These are phyloP conservation scores for Steinernema carpocapsae DNA, from an alignment of 2,888 invertebrate species.

Conservation along the genomic window DNA sequence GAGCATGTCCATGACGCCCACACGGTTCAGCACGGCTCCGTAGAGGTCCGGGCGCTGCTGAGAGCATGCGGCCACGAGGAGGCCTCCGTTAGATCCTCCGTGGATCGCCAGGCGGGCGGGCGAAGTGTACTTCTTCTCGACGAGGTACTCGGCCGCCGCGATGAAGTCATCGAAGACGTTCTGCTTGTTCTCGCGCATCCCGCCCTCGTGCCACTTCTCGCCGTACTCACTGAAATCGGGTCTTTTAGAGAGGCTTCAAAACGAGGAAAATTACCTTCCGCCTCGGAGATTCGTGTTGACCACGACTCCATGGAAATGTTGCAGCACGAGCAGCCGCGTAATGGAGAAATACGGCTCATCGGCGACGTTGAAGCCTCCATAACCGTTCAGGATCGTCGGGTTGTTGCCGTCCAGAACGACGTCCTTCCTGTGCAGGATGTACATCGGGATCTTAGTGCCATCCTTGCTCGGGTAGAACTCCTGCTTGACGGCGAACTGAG, in stretches of 20 bases:
- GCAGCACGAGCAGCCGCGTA: conserved; percentile 84
- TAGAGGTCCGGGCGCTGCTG: conserved; percentile 94
- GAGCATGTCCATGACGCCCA: conserved; percentile 95
- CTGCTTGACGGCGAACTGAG: conserved; percentile 83
- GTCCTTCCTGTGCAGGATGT: conserved; percentile 75
- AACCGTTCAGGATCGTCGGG: conserved; percentile 87
- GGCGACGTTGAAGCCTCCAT: conserved; percentile 77
- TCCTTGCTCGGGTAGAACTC: conserved; percentile 91
- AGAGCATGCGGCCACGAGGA: conserved; percentile 89
- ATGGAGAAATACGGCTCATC: conserved; percentile 88
- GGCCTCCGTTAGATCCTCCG: conserved; percentile 95
- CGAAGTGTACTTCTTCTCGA: conserved; percentile 73
- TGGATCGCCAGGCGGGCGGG: conserved; percentile 79
- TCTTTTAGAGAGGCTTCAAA: background rate
- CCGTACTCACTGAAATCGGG: conserved; percentile 83
- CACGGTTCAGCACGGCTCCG: conserved; percentile 89
- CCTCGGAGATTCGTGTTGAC: conserved; percentile 93
- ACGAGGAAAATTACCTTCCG: conserved; percentile 79
- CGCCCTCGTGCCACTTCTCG: conserved; percentile 90
- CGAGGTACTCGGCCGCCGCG: conserved; percentile 78
- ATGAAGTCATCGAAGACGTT: conserved; percentile 96
- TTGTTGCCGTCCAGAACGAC: conserved; percentile 48
- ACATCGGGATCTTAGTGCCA: conserved; percentile 92
- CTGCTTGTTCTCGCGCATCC: conserved; percentile 87
- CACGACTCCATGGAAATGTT: conserved; percentile 84